Conservation (phyloP, 2,888 invertebrate species). For the Napeogenes inachia region DNA sequence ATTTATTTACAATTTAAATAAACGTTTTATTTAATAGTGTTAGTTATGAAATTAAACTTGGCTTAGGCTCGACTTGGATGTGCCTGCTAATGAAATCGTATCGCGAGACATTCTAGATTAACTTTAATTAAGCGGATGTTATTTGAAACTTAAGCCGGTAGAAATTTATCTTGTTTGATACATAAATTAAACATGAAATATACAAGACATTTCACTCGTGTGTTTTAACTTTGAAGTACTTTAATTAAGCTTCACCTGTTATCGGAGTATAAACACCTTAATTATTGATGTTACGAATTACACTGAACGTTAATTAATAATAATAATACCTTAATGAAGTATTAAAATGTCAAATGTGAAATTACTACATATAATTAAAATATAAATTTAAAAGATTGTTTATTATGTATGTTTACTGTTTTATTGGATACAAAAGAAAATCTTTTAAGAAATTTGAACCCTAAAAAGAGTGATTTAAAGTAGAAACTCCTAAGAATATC, state of each 20-base stretch:
- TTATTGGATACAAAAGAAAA: too few relatives aligned
- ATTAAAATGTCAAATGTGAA: too few relatives aligned
- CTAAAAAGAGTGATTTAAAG: too few relatives aligned
- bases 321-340: too few relatives aligned
- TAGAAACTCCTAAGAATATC: too few relatives aligned
- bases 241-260: conserved; percentile 14
- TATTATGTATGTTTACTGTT: too few relatives aligned
- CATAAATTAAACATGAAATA: conserved; percentile 33
- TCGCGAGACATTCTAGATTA: conserved; percentile 64
- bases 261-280: conserved; percentile 7
- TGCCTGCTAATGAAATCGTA: conserved; percentile 64
- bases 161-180: conserved; percentile 56
- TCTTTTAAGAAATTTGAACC: too few relatives aligned
- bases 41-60: conserved; percentile 8
- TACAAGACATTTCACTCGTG: conserved; percentile 21
- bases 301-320: not conserved
- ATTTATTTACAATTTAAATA: not conserved
- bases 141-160: conserved; percentile 58
- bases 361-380: too few relatives aligned
- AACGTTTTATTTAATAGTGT: not conserved
- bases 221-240: conserved; percentile 16
- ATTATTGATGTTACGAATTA: conserved; percentile 3
- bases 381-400: too few relatives aligned
- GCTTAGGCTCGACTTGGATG: conserved; percentile 34
- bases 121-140: conserved; percentile 72